Base-by-base conservation (phyloP, 2,113 vertebrate species). In the Sminthopsis crassicaudata region DNA sequence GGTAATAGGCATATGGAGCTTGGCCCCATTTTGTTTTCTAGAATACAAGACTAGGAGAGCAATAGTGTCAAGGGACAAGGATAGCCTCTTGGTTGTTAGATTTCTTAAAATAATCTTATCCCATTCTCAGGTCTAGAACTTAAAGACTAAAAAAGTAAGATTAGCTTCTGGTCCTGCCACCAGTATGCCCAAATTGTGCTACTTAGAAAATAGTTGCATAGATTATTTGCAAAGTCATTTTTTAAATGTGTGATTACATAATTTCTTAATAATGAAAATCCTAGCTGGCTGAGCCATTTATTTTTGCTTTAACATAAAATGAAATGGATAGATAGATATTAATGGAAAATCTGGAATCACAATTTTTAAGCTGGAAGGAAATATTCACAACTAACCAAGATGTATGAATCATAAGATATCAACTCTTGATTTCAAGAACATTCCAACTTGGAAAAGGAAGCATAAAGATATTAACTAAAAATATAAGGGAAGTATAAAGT, bases 91-190 rank as follows among this genome's bases (percentile, higher is more conserved):
- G 14, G 12, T 90, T 89, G 26, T 0, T 0, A 57, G 54, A 9
- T 92, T 92, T 76, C 91, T 46, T 52, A 60, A 1, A 50, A 90
- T 55, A 50, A 36, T 36, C 30, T 36, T 67, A 67, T 67, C 30
- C 60, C 0, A 42, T 1, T 53, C 95, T 42, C 48, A 46, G 1
- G 0, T 93, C 76, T 92, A 54, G 27, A 91, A 52, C 42, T 36
- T 90, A 53, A 90, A 53, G 57, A 55, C 46, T 93, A 51, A 90
- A 96, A 3, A 0, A 67, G 5, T 92, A 25, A 90, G 26, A 95
- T 91, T 16, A 30, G 52, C 0, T 50, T 50, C 36, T 92, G 8
- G 46, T 5, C 93, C 60, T 92, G 53, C 1, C 93, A 93, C 30
- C 93, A 30, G 30, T 19, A 91, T 48, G 12, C 26, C 19, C 1